Percentiles rank a stretch among this genome's conserved stretches.
Conservation (phyloP, 2,888 invertebrate genomes). For the Trilocha varians region DNA sequence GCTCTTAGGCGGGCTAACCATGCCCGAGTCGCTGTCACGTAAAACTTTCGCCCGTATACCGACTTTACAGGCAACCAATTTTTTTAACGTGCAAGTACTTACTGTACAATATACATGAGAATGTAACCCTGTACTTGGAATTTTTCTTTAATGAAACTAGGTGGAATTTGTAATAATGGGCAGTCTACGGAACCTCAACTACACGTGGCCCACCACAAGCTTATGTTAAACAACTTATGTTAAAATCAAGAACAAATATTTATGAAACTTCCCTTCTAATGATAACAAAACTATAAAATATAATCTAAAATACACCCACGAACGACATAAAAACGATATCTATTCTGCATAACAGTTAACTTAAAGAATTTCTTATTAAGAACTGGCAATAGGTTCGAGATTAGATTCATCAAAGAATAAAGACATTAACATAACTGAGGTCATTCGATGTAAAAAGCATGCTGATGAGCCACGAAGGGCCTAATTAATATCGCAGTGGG, state of each 20-base stretch:
- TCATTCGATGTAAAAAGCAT: constrained; percentile 1
- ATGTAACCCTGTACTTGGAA: too few relatives aligned
- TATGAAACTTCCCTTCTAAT: not conserved
- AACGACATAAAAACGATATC: not conserved
- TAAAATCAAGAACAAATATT: not conserved
- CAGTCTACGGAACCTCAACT: too few relatives aligned
- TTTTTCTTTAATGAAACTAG: too few relatives aligned
- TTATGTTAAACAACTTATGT: not conserved
- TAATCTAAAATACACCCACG: not conserved
- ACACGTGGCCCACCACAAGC: too few relatives aligned
- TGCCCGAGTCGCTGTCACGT: too few relatives aligned
- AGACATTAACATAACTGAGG: constrained; percentile 16
- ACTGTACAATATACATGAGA: too few relatives aligned
- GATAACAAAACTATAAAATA: not conserved
- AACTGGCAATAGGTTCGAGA: not conserved
- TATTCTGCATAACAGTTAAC: not conserved
- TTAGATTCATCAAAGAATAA: constrained; percentile 2
- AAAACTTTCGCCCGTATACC: too few relatives aligned
- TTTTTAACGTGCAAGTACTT: too few relatives aligned
- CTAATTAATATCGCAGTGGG: constrained; percentile 34
- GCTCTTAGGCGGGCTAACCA: too few relatives aligned
- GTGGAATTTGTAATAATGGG: too few relatives aligned
- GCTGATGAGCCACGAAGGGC: constrained; percentile 14
- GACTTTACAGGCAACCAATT: too few relatives aligned
- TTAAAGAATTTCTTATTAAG: not conserved